Conservation (phyloP, 2,113 vertebrate genomes). For the Apistogramma diplotaenia region DNA sequence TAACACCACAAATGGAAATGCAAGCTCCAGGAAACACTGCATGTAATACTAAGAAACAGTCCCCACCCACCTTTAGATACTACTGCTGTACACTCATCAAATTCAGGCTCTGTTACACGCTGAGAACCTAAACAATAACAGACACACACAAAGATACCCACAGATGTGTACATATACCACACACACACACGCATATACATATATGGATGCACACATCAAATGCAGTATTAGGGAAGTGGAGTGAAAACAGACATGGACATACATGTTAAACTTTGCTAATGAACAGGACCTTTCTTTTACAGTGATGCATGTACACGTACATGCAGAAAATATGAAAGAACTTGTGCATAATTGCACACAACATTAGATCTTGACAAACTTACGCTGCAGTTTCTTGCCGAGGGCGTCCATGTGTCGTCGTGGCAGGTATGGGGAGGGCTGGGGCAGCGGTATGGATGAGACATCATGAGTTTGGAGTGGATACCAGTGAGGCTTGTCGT, state of each 20-base stretch:
- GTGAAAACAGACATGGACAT: conserved; percentile 20
- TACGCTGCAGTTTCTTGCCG: conserved; percentile 95
- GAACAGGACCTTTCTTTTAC: background rate
- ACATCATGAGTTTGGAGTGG: conserved; percentile 96
- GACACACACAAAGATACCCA: conserved; percentile 25
- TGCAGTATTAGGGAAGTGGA: conserved; percentile 9
- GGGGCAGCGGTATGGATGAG: conserved; percentile 96
- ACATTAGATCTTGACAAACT: conserved; percentile 58
- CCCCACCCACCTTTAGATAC: conserved; percentile 94
- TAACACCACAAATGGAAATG: conserved; percentile 31
- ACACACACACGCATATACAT: conserved; percentile 22
- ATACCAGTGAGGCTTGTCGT: conserved; percentile 98
- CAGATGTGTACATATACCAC: background rate
- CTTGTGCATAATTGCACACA: background rate
- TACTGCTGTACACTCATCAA: conserved; percentile 93
- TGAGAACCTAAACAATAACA: conserved; percentile 95
- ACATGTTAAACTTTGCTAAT: background rate
- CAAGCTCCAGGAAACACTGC: conserved; percentile 27
- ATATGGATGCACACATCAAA: conserved; percentile 16
- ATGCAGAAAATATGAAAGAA: background rate
- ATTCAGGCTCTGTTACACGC: conserved; percentile 90
- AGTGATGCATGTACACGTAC: background rate
- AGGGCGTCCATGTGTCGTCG: conserved; percentile 88
- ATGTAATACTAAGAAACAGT: conserved; percentile 34
- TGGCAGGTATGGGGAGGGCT: conserved; percentile 91